phyloP scores from a whole-genome alignment of 2,113 vertebrate species.

The Anoura caudifer region DNA sequence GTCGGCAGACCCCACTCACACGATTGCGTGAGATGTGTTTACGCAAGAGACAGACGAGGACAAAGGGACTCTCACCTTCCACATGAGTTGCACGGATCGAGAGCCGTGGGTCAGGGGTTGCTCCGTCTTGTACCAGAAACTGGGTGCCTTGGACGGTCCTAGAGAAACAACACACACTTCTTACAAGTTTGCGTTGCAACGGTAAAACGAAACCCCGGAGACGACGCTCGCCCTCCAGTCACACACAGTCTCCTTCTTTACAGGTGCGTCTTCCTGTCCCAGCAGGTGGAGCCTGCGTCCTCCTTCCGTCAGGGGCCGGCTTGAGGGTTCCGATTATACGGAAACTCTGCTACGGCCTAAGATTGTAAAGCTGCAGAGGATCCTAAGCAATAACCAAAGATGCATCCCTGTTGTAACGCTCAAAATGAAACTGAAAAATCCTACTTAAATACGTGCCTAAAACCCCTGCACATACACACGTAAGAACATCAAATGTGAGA shows the following conservation, averaged over 20 bases:
- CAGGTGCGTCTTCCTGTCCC: neutral
- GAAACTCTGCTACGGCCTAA: neutral
- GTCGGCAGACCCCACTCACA: neutral
- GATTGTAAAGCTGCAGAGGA: neutral
- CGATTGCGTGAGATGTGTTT: neutral
- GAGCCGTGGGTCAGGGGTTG: neutral
- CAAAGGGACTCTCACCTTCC: conserved; percentile 86
- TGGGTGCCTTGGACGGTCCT: conserved; percentile 87
- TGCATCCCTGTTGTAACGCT: neutral
- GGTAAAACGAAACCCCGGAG: neutral
- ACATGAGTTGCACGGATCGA: conserved; percentile 82
- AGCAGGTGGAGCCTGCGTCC: neutral
- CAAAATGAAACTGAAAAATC: neutral
- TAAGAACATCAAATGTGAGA: neutral
- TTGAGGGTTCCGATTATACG: neutral
- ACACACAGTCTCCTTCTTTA: neutral
- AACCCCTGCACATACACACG: neutral
- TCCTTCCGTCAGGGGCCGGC: neutral
- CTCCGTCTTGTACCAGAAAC: conserved; percentile 85
- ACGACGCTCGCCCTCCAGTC: neutral
- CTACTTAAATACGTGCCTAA: neutral
- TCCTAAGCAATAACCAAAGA: neutral
- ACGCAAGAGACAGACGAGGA: neutral
- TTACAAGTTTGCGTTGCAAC: neutral
- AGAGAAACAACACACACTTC: conserved; percentile 5